Evolutionary conservation across 2,797 vertebrate genomes (phyloP).

Genomic region (Schizothorax lantsangensis): DNA sequence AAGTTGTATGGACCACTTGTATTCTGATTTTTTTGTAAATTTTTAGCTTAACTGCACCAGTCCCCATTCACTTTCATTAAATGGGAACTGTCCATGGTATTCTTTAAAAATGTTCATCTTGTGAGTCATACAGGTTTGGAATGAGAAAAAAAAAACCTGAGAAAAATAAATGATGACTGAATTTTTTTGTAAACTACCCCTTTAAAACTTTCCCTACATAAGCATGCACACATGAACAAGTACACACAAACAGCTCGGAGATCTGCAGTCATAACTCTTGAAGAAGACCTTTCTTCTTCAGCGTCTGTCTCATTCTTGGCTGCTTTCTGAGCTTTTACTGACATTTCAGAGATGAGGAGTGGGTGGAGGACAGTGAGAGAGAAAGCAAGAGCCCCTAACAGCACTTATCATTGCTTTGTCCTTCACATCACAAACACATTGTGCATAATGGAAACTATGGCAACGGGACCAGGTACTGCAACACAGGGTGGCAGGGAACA

Average conservation of each 20-base stretch:
- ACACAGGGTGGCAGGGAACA: background rate
- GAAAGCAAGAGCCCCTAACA: conserved; percentile 29
- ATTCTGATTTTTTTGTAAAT: background rate
- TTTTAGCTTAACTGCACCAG: background rate
- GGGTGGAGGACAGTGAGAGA: conserved; percentile 19
- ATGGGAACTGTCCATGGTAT: background rate
- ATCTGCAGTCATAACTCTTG: conserved; percentile 16
- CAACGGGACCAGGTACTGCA: conserved; percentile 68
- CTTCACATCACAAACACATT: conserved; percentile 73
- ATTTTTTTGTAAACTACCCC: background rate
- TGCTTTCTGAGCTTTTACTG: conserved; percentile 5
- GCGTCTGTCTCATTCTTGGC: background rate
- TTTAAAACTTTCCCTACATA: background rate
- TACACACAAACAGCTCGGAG: background rate
- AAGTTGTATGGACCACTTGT: background rate
- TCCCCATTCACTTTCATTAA: background rate
- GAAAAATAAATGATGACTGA: background rate
- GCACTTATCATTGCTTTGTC: conserved; percentile 69
- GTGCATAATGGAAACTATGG: conserved; percentile 77
- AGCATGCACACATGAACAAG: background rate
- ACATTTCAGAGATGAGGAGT: conserved; percentile 43
- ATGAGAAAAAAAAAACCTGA: background rate
- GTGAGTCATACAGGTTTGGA: background rate
- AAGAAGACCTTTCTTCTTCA: conserved; percentile 20
- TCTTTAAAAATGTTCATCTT: background rate